Evolutionary conservation across 1,140 invertebrate species (phyloP).

Genomic region (Subanguina moxae): DNA sequence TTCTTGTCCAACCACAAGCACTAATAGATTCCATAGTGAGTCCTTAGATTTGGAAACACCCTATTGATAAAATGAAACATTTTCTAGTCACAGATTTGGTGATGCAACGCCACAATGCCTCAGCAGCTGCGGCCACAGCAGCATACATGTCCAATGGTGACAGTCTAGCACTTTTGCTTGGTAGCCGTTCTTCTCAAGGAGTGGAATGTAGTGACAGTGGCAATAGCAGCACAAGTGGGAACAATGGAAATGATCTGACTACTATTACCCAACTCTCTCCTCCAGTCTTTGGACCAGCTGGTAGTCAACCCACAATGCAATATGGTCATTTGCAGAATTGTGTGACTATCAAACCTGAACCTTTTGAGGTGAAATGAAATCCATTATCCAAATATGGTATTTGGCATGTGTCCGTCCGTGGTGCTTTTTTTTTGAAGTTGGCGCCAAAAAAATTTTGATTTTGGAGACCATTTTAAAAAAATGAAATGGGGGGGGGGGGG

Average conservation of each 20-base stretch:
- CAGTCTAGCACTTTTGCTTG: conserved; percentile 32
- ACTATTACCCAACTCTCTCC: not conserved
- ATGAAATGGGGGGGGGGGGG: too few species aligned
- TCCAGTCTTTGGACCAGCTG: not conserved
- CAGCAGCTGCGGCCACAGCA: not conserved
- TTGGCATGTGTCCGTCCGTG: too few species aligned
- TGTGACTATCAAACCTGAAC: conserved; percentile 4
- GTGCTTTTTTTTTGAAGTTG: too few species aligned
- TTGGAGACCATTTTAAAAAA: too few species aligned
- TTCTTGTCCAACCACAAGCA: not conserved
- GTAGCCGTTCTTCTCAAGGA: not conserved
- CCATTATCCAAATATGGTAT: too few species aligned
- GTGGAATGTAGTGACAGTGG: conserved; percentile 4
- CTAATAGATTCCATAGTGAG: conserved; percentile 2
- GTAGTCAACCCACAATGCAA: not conserved
- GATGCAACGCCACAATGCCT: conserved; percentile 18
- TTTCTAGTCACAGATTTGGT: conserved; percentile 34
- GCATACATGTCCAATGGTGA: conserved; percentile 37
- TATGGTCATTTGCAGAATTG: not conserved
- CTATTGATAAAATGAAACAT: not conserved
- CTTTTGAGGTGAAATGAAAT: conserved; percentile 6
- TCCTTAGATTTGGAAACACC: not conserved
- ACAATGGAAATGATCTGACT: not conserved
- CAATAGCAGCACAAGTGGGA: conserved; percentile 17
- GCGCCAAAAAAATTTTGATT: too few species aligned